phyloP scores from a whole-genome alignment of 2,113 vertebrate species.

The Entosphenus tridentatus region DNA sequence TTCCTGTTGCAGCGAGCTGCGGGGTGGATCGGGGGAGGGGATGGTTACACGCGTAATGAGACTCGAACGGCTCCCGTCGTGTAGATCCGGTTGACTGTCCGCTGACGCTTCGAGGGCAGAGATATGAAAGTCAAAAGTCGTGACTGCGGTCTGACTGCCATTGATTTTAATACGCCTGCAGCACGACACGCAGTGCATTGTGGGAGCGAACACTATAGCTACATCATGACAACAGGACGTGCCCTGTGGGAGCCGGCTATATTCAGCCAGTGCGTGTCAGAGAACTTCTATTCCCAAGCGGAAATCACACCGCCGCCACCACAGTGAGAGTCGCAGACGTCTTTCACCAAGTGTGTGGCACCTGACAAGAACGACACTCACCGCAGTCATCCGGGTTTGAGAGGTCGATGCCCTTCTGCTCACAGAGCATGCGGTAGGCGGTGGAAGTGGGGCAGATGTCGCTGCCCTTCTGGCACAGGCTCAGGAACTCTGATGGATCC shows the following conservation, averaged over 20 bases:
- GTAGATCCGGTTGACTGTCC: too few species aligned
- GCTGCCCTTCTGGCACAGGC: conserved; percentile 2
- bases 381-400: neutral
- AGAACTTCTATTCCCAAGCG: neutral
- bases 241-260: neutral
- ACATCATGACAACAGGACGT: neutral
- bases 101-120: too few species aligned
- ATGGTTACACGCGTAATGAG: too few species aligned
- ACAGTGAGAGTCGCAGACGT: neutral
- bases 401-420: neutral
- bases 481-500: conserved; percentile 1
- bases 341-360: too few species aligned
- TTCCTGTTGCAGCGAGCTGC: too few species aligned
- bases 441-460: neutral
- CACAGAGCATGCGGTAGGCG: neutral
- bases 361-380: neutral
- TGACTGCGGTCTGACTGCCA: too few species aligned
- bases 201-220: neutral
- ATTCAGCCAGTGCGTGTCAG: neutral
- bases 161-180: too few species aligned
- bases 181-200: neutral
- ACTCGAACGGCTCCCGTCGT: too few species aligned
- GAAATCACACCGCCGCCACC: neutral
- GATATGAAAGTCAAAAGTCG: too few species aligned
- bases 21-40: too few species aligned